Evolutionary conservation across 2,797 vertebrate species (phyloP).

Genomic region (Triplophysa bombifrons): DNA sequence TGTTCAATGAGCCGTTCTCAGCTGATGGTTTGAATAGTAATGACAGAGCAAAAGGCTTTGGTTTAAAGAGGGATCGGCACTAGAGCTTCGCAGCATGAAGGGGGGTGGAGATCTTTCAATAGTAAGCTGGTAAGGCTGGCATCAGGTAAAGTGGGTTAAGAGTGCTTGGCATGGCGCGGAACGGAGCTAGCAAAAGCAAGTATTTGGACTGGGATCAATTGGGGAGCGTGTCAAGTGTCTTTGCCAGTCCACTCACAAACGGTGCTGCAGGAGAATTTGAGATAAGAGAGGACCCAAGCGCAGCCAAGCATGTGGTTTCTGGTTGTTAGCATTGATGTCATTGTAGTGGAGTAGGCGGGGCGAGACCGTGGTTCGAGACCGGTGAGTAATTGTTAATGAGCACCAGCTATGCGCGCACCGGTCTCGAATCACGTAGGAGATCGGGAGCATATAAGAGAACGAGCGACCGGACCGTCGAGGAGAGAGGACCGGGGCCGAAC

Average conservation of each 20-base stretch:
- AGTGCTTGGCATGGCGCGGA: constrained; percentile 22
- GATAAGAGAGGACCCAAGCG: constrained; percentile 49
- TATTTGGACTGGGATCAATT: constrained; percentile 53
- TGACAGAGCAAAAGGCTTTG: constrained; percentile 25
- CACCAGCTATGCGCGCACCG: too few relatives aligned
- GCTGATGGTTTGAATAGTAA: constrained; percentile 33
- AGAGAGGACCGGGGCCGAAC: too few relatives aligned
- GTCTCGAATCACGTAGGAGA: too few relatives aligned
- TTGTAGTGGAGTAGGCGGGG: too few relatives aligned
- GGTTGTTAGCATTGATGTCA: too few relatives aligned
- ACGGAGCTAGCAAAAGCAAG: constrained; percentile 14
- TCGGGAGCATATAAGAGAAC: too few relatives aligned
- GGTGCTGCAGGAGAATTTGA: constrained; percentile 43
- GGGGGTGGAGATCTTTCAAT: constrained; percentile 28
- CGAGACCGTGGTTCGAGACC: too few relatives aligned
- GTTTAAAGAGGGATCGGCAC: constrained; percentile 28
- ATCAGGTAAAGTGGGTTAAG: constrained; percentile 44
- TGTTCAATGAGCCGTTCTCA: constrained; percentile 21
- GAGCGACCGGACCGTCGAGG: too few relatives aligned
- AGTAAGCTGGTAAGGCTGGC: constrained; percentile 40
- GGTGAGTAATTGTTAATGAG: too few relatives aligned
- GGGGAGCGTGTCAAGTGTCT: constrained; percentile 41
- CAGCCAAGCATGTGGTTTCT: constrained; percentile 15
- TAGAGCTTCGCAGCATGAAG: constrained; percentile 5
- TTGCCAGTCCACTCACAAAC: constrained; percentile 38